phyloP scores from a whole-genome alignment of 2,888 invertebrate species.

The Mystacides longicornis region DNA sequence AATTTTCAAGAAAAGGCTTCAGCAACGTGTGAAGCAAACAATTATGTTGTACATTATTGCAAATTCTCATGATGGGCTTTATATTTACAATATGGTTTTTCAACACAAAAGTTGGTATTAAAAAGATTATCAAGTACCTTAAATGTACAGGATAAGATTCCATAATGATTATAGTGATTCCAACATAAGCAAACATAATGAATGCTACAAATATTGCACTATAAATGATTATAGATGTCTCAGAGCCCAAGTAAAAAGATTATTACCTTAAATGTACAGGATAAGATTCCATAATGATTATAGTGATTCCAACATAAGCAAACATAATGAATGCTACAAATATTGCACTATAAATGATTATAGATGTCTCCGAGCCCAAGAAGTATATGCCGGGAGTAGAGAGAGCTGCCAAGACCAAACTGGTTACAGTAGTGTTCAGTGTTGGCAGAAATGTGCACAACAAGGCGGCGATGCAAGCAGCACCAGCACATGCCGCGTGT shows the following conservation, averaged over 20 bases:
- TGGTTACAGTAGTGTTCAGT: conserved; percentile 27
- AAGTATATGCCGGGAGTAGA: conserved; percentile 47
- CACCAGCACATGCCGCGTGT: conserved; percentile 35
- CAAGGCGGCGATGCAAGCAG: conserved; percentile 39
- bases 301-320: conserved; percentile 43
- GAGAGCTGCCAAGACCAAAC: conserved; percentile 38
- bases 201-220: conserved; percentile 41
- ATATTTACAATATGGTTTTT: too few relatives aligned
- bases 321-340: conserved; percentile 44
- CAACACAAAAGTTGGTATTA: too few relatives aligned
- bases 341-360: conserved; percentile 35
- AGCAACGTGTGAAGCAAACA: too few relatives aligned
- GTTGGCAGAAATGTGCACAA: conserved; percentile 36
- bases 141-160: conserved; percentile 52
- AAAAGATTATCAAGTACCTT: too few relatives aligned
- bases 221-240: conserved; percentile 32
- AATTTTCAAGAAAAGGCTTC: too few relatives aligned
- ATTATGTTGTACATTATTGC: too few relatives aligned
- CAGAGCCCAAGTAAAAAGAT: conserved; percentile 41
- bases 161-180: conserved; percentile 43
- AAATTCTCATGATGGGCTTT: too few relatives aligned
- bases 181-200: conserved; percentile 44
- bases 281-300: conserved; percentile 47
- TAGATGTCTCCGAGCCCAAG: conserved; percentile 37
- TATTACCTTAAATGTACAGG: conserved; percentile 55